Percentiles rank a stretch among this genome's conserved stretches.
Conservation (phyloP, 2,113 vertebrate species). For the Thamnaconus septentrionalis region DNA sequence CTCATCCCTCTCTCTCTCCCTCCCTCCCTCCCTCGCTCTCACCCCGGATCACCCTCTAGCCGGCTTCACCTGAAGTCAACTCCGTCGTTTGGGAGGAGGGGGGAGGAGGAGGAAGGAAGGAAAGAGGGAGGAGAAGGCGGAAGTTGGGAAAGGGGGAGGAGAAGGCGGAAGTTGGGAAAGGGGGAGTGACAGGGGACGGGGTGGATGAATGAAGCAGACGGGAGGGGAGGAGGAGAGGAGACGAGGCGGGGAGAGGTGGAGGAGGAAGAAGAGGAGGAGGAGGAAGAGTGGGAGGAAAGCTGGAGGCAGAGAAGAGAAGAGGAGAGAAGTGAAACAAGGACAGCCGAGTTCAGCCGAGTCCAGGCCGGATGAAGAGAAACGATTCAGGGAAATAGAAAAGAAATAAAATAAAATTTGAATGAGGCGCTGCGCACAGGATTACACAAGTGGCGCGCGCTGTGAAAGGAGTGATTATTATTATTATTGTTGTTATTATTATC, state of each 20-base stretch:
- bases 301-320: not conserved
- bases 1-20: conserved; percentile 6
- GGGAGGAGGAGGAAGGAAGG: not conserved
- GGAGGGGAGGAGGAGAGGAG: conserved; percentile 17
- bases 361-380: conserved; percentile 33
- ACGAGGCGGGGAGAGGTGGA: conserved; percentile 4
- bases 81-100: conserved; percentile 8
- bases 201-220: conserved; percentile 16
- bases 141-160: not conserved
- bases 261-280: not conserved
- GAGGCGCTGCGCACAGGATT: conserved; percentile 13
- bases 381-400: conserved; percentile 36
- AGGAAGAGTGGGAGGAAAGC: not conserved
- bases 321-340: conserved; percentile 44
- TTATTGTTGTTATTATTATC: conserved; percentile 3
- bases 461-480: conserved; percentile 3
- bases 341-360: conserved; percentile 54
- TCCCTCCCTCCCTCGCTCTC: conserved; percentile 4
- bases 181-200: conserved; percentile 12
- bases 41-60: conserved; percentile 42
- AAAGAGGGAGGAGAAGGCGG: not conserved
- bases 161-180: conserved; percentile 6
- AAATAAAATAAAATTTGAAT: conserved; percentile 9
- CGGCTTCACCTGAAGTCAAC: conserved; percentile 43
- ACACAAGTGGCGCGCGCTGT: conserved; percentile 10